Evolutionary conservation across 2,888 invertebrate genomes (phyloP).

Genomic region (Anodontia alba): DNA sequence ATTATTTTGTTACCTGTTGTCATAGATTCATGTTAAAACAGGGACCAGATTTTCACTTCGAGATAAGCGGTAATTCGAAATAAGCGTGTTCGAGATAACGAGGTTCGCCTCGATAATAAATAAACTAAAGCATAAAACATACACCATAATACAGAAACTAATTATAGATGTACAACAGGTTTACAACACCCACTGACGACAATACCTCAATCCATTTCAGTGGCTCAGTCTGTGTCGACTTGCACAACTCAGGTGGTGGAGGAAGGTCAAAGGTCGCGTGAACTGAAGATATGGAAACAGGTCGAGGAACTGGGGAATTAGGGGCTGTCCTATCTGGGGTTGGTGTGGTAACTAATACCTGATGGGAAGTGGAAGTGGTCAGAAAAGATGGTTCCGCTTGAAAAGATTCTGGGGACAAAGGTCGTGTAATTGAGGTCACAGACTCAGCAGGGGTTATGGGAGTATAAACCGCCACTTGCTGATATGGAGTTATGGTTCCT

Average conservation of each 20-base stretch:
- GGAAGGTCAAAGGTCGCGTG: constrained; percentile 33
- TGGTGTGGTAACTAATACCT: neutral
- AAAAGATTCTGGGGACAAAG: constrained; percentile 4
- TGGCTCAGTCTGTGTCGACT: constrained; percentile 55
- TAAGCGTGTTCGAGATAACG: too few species aligned
- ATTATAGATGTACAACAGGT: neutral
- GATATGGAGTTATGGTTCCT: neutral
- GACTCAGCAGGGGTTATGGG: constrained; percentile 1
- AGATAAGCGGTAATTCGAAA: too few species aligned
- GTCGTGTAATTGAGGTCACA: neutral
- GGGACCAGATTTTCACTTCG: too few species aligned
- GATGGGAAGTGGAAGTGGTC: neutral
- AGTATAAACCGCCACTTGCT: neutral
- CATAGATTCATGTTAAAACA: too few species aligned
- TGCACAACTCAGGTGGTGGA: constrained; percentile 34
- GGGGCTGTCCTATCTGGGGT: constrained; percentile 3
- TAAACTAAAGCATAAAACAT: too few species aligned
- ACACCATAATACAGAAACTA: too few species aligned
- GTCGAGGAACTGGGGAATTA: constrained; percentile 24
- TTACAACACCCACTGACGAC: constrained; percentile 4
- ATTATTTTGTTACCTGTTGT: too few species aligned
- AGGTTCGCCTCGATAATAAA: too few species aligned
- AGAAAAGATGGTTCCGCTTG: neutral
- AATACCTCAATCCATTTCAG: constrained; percentile 2
- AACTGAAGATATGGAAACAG: constrained; percentile 48